Conservation (phyloP, 2,113 vertebrate genomes). For the Anhinga rufa region DNA sequence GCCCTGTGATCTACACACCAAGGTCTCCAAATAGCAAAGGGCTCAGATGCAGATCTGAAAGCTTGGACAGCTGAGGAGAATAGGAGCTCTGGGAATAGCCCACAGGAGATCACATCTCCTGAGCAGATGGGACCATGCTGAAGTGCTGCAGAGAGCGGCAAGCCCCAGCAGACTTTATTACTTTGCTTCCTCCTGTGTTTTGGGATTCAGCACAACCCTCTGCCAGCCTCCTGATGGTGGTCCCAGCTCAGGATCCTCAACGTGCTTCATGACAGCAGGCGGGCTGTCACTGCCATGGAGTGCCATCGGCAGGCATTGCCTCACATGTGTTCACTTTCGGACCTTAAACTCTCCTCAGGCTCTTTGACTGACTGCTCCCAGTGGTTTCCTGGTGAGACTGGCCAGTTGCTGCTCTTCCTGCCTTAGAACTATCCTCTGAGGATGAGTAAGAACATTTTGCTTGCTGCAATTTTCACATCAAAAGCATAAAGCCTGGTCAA, state of each 20-base stretch:
- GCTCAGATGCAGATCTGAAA: background rate
- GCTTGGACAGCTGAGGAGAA: background rate
- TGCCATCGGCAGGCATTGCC: background rate
- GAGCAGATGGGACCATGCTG: accelerated
- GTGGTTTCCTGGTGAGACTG: background rate
- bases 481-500: background rate
- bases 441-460: background rate
- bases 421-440: background rate
- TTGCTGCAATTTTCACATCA: background rate
- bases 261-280: accelerated
- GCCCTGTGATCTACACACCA: background rate
- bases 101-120: background rate
- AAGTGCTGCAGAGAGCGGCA: background rate
- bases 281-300: background rate
- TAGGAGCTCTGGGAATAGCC: background rate
- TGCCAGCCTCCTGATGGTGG: background rate
- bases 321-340: accelerated
- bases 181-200: background rate
- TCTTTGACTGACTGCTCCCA: background rate
- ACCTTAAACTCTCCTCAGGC: background rate
- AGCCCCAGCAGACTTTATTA: background rate
- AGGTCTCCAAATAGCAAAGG: background rate
- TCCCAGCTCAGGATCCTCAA: background rate
- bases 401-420: background rate
- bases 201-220: background rate